A percentile compares a stretch with the other conserved stretches of the same genome.
phyloP scores from a whole-genome alignment of 2,888 invertebrate genomes.

The Eupsilia transversa region DNA sequence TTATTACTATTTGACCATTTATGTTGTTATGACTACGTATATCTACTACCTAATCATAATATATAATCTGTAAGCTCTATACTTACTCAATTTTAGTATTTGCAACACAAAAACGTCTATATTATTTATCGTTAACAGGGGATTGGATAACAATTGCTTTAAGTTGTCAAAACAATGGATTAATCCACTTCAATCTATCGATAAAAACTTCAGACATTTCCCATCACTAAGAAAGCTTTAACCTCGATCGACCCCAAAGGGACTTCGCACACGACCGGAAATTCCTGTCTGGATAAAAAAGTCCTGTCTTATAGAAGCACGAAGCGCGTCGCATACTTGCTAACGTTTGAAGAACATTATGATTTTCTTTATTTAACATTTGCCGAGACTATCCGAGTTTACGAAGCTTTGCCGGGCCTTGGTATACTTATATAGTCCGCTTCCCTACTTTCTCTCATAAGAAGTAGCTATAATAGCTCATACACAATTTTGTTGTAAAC shows the following conservation, averaged over 20 bases:
- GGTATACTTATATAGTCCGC: conserved; percentile 7
- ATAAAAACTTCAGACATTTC: conserved; percentile 6
- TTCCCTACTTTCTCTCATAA: conserved; percentile 50
- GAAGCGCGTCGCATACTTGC: conserved; percentile 35
- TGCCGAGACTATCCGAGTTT: conserved; percentile 31
- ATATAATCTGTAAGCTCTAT: neutral
- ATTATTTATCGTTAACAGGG: neutral
- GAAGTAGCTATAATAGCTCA: conserved; percentile 16
- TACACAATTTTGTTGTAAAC: conserved; percentile 26
- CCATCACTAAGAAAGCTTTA: conserved; percentile 42
- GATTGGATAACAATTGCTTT: neutral
- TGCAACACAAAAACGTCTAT: neutral
- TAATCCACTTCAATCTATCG: neutral
- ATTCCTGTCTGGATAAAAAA: conserved; percentile 75
- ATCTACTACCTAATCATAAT: neutral
- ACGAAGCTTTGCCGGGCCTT: conserved; percentile 32
- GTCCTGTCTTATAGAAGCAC: conserved; percentile 45
- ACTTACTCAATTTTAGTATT: neutral
- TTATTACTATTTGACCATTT: no score
- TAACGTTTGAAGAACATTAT: conserved; percentile 30
- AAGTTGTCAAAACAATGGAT: neutral
- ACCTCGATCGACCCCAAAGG: conserved; percentile 65
- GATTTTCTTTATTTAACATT: conserved; percentile 30
- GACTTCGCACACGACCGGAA: conserved; percentile 70
- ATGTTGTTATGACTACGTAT: neutral